Evolutionary conservation across 2,888 invertebrate species (phyloP), one percentile per base, ranked within the genome.

Genomic region (Cataglyphis rosenhaueri): DNA sequence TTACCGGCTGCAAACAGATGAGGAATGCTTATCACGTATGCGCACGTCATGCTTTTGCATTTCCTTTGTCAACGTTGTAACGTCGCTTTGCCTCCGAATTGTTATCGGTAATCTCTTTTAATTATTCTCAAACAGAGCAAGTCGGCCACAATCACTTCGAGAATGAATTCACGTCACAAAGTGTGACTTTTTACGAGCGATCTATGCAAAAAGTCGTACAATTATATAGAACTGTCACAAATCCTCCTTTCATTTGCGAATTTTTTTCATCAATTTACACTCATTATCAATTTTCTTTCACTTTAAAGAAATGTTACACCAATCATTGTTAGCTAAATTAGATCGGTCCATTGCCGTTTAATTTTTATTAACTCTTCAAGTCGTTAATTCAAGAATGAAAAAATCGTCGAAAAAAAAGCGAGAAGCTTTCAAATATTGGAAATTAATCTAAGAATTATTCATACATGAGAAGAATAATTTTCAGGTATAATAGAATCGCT

Each of bases 1-100:
- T 76, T 76, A 76, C 55, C 15, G 38, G 12, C 10, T 57, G 32
- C 41, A 44, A 57, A 57, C 73, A 38, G 73, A 59, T 44, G 78
- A 79, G 78, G 44, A 71, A 71, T 79, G 74, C 73, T 8, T 59
- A 59, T 79, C 73, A 79, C 73, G 78, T 35, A 35, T 35, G 74
- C 18, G 48, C 78, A 44, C 41, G 59, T 73, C 78, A 57, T 59
- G 78, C 68, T 79, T 79, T 73, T 79, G 74, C 78, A 59, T 79
- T 79, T 79, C 74, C 78, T 79, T 79, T 59, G 74, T 73, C 74
- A 35, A 55, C 29, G 70, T 78, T 70, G 32, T 12, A 25, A 8
- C 32, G 4, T 59, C 44, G 25, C 78, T 79, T 73, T 9, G 57
- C 32, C 32, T 59, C 21, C n/a, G 29, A 78, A 70, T 68, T 59